Evolutionary conservation across 2,888 invertebrate genomes (phyloP).

Genomic region (Heliconius charithonia): DNA sequence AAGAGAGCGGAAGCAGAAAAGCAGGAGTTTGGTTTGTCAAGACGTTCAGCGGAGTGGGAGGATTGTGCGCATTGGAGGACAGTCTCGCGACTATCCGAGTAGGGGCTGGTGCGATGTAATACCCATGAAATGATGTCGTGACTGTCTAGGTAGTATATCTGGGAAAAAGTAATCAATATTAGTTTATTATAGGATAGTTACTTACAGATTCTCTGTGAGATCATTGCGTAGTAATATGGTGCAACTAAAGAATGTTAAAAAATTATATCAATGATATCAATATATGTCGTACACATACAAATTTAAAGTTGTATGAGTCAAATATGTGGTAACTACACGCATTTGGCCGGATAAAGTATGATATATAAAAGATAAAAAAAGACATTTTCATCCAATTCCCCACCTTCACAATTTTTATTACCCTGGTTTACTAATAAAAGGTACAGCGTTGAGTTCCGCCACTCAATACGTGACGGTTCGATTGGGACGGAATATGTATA

Average conservation of each 20-base stretch:
- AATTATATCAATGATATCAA: too few species aligned
- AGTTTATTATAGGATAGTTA: not conserved
- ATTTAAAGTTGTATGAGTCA: too few species aligned
- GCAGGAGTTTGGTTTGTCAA: conserved; percentile 88
- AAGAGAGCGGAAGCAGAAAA: conserved; percentile 88
- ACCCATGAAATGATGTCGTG: conserved; percentile 91
- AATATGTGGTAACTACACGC: too few species aligned
- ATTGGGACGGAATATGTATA: not conserved
- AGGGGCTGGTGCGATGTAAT: conserved; percentile 84
- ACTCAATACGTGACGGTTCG: not conserved
- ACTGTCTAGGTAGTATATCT: conserved; percentile 91
- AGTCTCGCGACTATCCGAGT: conserved; percentile 82
- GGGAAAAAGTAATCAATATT: conserved; percentile 49
- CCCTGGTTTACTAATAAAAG: too few species aligned
- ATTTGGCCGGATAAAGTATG: too few species aligned
- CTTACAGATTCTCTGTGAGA: not conserved
- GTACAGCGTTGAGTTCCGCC: too few species aligned
- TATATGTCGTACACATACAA: too few species aligned
- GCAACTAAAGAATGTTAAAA: too few species aligned
- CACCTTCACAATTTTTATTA: too few species aligned
- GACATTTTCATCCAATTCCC: too few species aligned
- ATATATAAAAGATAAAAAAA: too few species aligned
- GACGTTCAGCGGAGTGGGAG: conserved; percentile 80
- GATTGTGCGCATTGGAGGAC: conserved; percentile 90
- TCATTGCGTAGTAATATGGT: not conserved